Conservation (phyloP, 2,797 vertebrate genomes). For the Pangasius djambal region DNA sequence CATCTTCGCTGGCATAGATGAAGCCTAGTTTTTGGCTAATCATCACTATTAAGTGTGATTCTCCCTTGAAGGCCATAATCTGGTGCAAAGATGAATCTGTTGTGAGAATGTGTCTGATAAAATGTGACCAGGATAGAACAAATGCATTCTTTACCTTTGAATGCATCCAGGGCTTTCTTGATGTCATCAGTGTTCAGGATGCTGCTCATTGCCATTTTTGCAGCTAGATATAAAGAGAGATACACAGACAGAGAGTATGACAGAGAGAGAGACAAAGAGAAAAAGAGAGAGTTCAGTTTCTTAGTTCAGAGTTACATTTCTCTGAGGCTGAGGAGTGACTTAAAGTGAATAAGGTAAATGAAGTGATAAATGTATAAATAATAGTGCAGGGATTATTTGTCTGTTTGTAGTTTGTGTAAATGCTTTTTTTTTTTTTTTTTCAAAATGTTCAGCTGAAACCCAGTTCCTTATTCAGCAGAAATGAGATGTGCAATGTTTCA, state of each 20-base stretch:
- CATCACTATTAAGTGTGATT: background rate
- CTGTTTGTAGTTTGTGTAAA: background rate
- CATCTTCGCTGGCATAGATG: background rate
- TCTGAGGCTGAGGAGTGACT: background rate
- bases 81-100: background rate
- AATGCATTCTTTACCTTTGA: slow-evolving; percentile 79
- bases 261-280: background rate
- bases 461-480: slow-evolving; percentile 4
- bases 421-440: background rate
- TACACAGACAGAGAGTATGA: background rate
- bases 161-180: slow-evolving; percentile 90
- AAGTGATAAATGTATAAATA: slow-evolving; percentile 8
- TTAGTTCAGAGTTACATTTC: slow-evolving; percentile 36
- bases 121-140: background rate
- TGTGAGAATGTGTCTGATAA: background rate
- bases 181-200: slow-evolving; percentile 90
- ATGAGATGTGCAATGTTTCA: background rate
- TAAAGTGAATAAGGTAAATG: background rate
- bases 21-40: background rate
- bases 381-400: background rate
- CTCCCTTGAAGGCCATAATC: background rate
- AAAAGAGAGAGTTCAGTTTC: slow-evolving; percentile 35
- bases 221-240: slow-evolving; percentile 57
- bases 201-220: slow-evolving; percentile 91
- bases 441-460: background rate